Base-by-base conservation (phyloP, 2,888 invertebrate genomes). In the Scotopteryx bipunctaria region DNA sequence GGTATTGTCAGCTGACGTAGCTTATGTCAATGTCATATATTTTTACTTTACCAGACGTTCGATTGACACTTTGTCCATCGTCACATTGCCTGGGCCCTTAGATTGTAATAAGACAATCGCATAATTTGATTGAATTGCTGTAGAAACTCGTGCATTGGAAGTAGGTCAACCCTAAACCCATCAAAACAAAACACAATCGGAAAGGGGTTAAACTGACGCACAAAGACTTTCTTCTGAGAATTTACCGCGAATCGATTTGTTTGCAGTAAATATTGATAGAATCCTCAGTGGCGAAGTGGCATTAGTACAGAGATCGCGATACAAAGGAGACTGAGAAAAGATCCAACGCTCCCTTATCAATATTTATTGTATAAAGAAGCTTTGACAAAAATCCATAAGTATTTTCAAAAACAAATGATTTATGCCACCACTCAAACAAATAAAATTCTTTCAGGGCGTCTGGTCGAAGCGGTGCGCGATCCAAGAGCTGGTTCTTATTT, bases 211-310 rank as follows among this genome's bases (percentile, higher is more conserved):
- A 31, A 11, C n/a, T 2, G 11, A 21, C 14, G 21, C 21, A 42
- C 32, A 21, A 14, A 21, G 14, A 19, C 23, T 23, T 21, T 42
- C 40, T 42, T 42, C 21, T 2, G 41, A 21, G 31, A 38, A 14
- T 38, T 25, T 31, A 41, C 41, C 41, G 31, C 31, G 41, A 36
- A 29, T 25, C 38, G 11, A 17, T 17, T 15, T 44, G 35, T 33
- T 46, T 35, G 21, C 51, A 16, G 41, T 35, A 46, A 52, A 52
- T 52, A 52, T 52, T 52, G 41, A 41, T 19, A 46, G 46, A 11
- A 8, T 8, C 31, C 14, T 37, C 19, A 13, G 29, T 27, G 21
- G 15, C 45, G 15, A 35, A 45, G 31, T 37, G 29, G 29, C 19
- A 37, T 37, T 36, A 37, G 31, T 15, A 31, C 16, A n/a, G n/a